phyloP scores from a whole-genome alignment of 2,797 vertebrate genomes.

The Parambassis ranga region DNA sequence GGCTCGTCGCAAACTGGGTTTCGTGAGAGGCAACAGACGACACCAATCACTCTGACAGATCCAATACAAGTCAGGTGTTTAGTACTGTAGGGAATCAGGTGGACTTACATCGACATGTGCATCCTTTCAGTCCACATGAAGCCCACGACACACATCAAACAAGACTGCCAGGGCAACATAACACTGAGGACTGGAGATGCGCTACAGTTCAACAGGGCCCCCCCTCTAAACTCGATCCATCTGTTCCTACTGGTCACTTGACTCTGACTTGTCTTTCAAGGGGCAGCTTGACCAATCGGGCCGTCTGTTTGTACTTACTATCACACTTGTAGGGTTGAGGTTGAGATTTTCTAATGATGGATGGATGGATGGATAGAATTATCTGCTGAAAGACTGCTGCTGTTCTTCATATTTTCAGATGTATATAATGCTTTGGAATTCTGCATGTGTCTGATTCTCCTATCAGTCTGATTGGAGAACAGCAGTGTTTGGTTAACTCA shows the following conservation, averaged over 20 bases:
- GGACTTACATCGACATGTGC: constrained; percentile 9
- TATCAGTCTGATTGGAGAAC: neutral
- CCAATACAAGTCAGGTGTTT: constrained; percentile 43
- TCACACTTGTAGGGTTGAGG: constrained; percentile 28
- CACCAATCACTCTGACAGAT: constrained; percentile 64
- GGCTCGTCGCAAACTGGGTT: constrained; percentile 48
- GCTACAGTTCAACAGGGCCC: constrained; percentile 57
- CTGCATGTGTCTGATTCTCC: neutral
- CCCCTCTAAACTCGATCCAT: constrained; percentile 71
- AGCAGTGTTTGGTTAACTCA: neutral
- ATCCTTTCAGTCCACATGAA: neutral
- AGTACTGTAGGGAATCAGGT: constrained; percentile 17
- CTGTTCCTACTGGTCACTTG: constrained; percentile 74
- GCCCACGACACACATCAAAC: constrained; percentile 37
- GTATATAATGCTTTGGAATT: neutral
- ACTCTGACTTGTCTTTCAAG: constrained; percentile 64
- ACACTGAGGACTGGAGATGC: constrained; percentile 29
- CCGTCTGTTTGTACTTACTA: constrained; percentile 49
- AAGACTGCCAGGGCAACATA: constrained; percentile 20
- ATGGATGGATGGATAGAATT: constrained; percentile 5
- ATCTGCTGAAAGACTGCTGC: too few relatives aligned
- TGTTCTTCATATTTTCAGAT: neutral
- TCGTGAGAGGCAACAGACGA: constrained; percentile 49
- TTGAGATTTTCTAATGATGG: constrained; percentile 20
- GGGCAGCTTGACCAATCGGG: constrained; percentile 49